Conservation (phyloP, 2,113 vertebrate species). For the Triplophysa rosa region DNA sequence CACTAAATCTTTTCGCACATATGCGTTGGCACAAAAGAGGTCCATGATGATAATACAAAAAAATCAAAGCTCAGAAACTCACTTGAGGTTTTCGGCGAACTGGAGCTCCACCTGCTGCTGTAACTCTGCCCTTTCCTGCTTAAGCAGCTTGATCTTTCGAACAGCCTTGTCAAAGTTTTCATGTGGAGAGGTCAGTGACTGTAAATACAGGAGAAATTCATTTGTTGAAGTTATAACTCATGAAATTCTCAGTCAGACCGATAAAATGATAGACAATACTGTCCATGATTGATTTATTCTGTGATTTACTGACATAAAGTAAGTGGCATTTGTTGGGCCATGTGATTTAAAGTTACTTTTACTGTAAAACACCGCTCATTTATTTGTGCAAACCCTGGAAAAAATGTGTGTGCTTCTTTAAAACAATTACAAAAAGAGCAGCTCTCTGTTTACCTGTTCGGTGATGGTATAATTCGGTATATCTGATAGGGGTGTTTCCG, state of each 20-base stretch:
- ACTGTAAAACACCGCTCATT: no score
- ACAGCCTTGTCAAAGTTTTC: conserved; percentile 66
- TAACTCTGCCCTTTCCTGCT: conserved; percentile 57
- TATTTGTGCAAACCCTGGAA: no score
- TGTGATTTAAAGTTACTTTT: no score
- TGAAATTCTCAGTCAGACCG: neutral
- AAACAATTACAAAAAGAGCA: neutral
- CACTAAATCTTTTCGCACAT: neutral
- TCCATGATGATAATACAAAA: neutral
- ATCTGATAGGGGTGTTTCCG: conserved; percentile 1
- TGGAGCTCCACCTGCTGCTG: conserved; percentile 44
- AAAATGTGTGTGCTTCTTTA: no score
- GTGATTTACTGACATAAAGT: no score
- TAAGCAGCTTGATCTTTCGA: conserved; percentile 63
- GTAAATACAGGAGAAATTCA: neutral
- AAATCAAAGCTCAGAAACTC: conserved; percentile 43
- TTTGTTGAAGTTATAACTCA: neutral
- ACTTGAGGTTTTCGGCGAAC: conserved; percentile 59
- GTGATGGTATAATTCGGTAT: neutral
- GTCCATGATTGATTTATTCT: no score
- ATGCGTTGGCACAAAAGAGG: neutral
- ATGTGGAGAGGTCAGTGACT: conserved; percentile 32
- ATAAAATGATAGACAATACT: neutral
- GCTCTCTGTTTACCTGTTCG: neutral
- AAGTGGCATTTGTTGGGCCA: no score